phyloP scores from a whole-genome alignment of 2,888 invertebrate genomes.

The Mesorhabditis belari region DNA sequence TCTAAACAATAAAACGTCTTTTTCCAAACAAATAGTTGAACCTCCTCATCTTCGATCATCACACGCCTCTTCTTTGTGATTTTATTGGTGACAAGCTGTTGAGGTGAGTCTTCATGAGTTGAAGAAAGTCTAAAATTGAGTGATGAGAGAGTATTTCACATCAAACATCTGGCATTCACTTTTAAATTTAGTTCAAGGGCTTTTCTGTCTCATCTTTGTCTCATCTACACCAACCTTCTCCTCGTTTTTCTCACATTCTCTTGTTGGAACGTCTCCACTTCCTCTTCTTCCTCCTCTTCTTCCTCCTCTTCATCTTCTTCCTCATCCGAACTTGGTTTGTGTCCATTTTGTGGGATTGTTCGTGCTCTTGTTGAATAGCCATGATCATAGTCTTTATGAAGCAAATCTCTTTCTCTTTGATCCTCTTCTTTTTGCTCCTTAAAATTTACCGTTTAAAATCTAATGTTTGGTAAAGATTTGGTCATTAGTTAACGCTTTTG shows the following conservation, averaged over 20 bases:
- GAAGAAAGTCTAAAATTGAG: no score
- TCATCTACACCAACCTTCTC: constrained; percentile 6
- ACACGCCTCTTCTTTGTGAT: no score
- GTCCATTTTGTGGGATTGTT: background rate
- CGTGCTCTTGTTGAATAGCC: background rate
- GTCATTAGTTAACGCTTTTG: no score
- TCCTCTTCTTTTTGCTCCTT: constrained; percentile 6
- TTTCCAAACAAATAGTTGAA: no score
- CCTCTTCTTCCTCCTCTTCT: constrained; percentile 4
- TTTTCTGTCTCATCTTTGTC: constrained; percentile 13
- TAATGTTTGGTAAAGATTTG: no score
- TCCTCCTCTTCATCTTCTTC: background rate
- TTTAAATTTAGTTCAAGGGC: constrained; percentile 7
- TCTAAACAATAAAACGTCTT: no score
- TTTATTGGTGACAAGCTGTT: no score
- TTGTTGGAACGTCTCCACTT: constrained; percentile 5
- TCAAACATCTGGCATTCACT: no score
- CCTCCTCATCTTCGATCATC: no score
- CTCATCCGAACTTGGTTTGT: background rate
- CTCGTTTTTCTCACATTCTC: constrained; percentile 7
- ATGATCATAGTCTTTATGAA: constrained; percentile 4
- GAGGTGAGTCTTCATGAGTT: no score
- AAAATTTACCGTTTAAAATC: no score
- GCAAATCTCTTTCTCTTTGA: background rate
- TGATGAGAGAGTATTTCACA: no score